Evolutionary conservation across 1,140 invertebrate genomes (phyloP), one percentile per base, ranked within the genome.

Genomic region (Drosophila saltans): DNA sequence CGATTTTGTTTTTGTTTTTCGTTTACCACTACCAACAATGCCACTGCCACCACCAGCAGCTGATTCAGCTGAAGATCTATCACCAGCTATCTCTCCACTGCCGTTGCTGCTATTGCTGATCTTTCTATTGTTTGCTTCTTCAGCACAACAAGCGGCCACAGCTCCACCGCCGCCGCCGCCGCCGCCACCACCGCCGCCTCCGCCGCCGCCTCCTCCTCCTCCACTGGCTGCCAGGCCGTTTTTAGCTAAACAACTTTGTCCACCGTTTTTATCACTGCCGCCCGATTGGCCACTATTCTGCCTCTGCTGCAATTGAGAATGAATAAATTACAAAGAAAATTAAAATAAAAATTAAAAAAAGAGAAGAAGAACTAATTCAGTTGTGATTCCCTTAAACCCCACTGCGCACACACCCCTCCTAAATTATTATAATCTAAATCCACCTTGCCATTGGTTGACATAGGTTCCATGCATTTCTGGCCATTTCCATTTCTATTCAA

Each of bases 1-100:
- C 62, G 72, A 63, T 70, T 91, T 91, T 36, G 85, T 84, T 68
- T 91, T 91, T 11, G 85, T 84, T 68, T 91, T 91, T 11, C 90
- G 83, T 65, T 89, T 81, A 24, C 21, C 66, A 58, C 61, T 57
- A 16, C 43, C 66, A 39, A 63, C 48, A 56, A 45, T 71, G 30
- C 56, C 60, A 28, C 68, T 70, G 36, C 60, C 60, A 40, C 52
- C 77, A 52, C 66, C 57, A 39, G 65, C 58, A 48, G 41, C 33
- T 36, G 6, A 3, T 36, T 36, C 33, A 36, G 33, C 33, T 36
- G 33, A 6, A 3, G 1, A 2, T 69, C 26, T 52, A 26, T 58
- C 66, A 57, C 75, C 75, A 71, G 79, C 79, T 83, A 81, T 79
- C 88, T 52, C 45, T 24, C 61, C 45, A 43, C 39, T 63, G 30